phyloP scores from a whole-genome alignment of 2,113 vertebrate species.

The Toxotes jaculatrix region DNA sequence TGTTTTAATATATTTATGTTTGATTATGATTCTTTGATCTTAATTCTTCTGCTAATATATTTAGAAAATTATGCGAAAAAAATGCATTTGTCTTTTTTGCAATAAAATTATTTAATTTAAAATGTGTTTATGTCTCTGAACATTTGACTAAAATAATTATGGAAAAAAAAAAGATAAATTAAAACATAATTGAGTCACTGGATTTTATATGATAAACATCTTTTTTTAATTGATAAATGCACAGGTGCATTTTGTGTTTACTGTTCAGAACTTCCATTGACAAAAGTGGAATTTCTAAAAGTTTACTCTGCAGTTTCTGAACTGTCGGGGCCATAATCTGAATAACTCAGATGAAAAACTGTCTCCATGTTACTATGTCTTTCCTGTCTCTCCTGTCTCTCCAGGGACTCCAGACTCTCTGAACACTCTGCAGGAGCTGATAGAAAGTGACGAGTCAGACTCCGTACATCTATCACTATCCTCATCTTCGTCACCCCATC shows the following conservation, averaged over 20 bases:
- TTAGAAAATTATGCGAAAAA: neutral
- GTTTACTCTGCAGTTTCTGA: neutral
- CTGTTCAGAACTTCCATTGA: neutral
- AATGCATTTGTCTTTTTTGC: neutral
- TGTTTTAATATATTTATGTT: slow-evolving; percentile 13
- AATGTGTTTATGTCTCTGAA: neutral
- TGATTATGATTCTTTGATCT: neutral
- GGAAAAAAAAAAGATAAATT: neutral
- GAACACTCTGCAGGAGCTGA: slow-evolving; percentile 35
- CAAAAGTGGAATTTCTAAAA: neutral
- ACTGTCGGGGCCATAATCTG: neutral
- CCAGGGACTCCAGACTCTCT: slow-evolving; percentile 25
- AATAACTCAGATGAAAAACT: neutral
- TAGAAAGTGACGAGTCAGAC: slow-evolving; percentile 37
- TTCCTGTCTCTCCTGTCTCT: slow-evolving; percentile 49
- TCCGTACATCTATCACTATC: slow-evolving; percentile 1
- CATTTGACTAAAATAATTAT: neutral
- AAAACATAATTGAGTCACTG: neutral
- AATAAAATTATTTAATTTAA: slow-evolving; percentile 36
- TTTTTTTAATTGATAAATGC: neutral
- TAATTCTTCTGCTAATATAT: neutral
- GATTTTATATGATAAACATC: neutral
- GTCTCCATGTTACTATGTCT: neutral
- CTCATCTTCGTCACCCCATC: slow-evolving; percentile 16
- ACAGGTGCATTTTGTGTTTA: neutral